Evolutionary conservation across 2,888 invertebrate genomes (phyloP), one percentile per base, ranked within the genome.

Genomic region (Netelia virgata): DNA sequence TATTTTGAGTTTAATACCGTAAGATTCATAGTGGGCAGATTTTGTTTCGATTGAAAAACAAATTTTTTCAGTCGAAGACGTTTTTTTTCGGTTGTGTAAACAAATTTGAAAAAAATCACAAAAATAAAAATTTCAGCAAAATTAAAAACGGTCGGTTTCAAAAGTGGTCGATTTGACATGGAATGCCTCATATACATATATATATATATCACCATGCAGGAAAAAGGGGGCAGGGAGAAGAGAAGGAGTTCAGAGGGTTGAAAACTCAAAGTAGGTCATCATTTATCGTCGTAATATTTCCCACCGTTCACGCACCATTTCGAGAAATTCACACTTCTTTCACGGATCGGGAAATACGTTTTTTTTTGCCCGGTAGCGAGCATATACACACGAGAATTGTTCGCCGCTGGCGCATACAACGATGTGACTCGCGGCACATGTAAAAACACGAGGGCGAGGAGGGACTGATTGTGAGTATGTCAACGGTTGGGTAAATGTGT

Each of bases 261-360:
- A 73, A 59, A 55, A 50, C 10, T 36, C 50, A 23, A 61, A 20
- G 11, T 43, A 61, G 79, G 41, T 36, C 61, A 82, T 84, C 84
- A 84, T 86, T 87, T 81, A 84, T 80, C 70, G 80, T 78, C 74
- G 23, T 76, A 84, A 86, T 77, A 64, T 77, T 64, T 77, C 23
- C 8, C 57, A 41, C 68, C 16, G 55, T 79, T 80, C 82, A 72
- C 79, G 69, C 64, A 69, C 76, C 82, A 84, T 86, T 86, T 82
- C 81, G 75, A 78, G 73, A 76, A 83, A 84, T 79, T 66, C 80
- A 87, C 84, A 86, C 84, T 87, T 84, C 80, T 87, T 81, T 80
- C 59, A 53, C 41, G 70, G 77, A 82, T 84, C 70, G 66, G 70
- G 64, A 84, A 41, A 53, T 47, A 59, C 76, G 69, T 70, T n/a